These are phyloP conservation scores for Pachyseris speciosa DNA, from an alignment of 64 coral and sea anemone genomes.

Conservation along the genomic window DNA sequence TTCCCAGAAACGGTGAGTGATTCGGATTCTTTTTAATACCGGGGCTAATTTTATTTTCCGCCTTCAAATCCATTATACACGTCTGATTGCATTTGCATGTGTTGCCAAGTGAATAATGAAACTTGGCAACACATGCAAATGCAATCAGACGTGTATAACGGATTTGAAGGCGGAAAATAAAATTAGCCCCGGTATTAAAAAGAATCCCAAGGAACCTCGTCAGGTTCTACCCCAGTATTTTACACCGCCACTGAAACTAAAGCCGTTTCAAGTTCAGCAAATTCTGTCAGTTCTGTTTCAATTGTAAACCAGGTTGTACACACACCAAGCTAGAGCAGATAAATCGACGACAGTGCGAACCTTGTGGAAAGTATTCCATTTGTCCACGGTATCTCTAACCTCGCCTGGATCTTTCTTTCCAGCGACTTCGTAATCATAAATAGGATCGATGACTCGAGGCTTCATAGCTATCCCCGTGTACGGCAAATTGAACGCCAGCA, in stretches of 20 bases:
- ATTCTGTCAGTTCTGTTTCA: neutral
- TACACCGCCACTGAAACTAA: neutral
- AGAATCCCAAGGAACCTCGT: no score
- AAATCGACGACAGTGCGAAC: constrained; percentile 61
- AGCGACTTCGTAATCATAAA: constrained; percentile 44
- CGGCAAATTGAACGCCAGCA: constrained; percentile 46
- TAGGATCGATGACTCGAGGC: constrained; percentile 27
- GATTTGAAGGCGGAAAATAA: no score
- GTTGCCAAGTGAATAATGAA: no score
- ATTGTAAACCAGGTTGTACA: constrained; percentile 57
- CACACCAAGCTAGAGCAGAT: constrained; percentile 24
- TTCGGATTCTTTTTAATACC: no score
- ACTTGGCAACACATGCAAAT: no score
- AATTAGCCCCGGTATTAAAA: no score
- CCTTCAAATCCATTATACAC: no score
- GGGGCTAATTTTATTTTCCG: no score
- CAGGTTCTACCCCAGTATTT: no score
- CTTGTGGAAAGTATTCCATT: constrained; percentile 49
- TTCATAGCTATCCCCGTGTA: constrained; percentile 48
- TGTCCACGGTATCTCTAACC: constrained; percentile 45
- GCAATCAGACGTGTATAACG: no score
- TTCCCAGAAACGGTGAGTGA: no score
- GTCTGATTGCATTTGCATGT: no score
- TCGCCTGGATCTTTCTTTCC: constrained; percentile 40
- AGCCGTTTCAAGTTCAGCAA: neutral